Base-by-base conservation (phyloP, 2,888 invertebrate genomes). In the Marronus borbonicus region DNA sequence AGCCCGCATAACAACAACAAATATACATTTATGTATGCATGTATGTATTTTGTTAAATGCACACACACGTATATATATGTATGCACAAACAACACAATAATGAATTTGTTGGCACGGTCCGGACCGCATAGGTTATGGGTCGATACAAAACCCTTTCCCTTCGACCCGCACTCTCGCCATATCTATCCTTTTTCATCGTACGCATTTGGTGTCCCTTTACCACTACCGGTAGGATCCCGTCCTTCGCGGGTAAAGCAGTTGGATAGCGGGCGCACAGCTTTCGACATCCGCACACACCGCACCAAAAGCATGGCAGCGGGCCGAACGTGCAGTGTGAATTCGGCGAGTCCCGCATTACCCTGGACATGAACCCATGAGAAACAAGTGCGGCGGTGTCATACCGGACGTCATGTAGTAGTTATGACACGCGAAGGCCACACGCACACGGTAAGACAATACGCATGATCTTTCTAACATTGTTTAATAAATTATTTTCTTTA, bases 381-480 rank as follows among this genome's bases (percentile, higher is more conserved):
- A 50, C 66, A 62, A 77, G 77, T 70, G 72, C 77, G 55, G 36
- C 66, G 77, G 77, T 70, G 65, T 76, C 65, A 52, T 55, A 49
- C 66, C 66, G 66, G 36, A n/a, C 70, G 77, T 39, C 69, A 77
- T 77, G 76, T 76, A 76, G 66, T 20, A 72, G 77, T 58, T 76
- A 87, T 87, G 87, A 86, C 87, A 75, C 84, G 86, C 78, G 85
- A 87, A 83, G 84, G 86, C 65, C 87, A 86, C 82, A 84, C 87
- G 78, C 86, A 86, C 83, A 87, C 86, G 84, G 87, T 87, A 83
- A 85, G 85, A 36, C 17, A 0, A 72, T 5, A 72, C 72, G 72
- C 72, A 72, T 72, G 72, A 7, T 72, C 31, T 58, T 39, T 55
- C 76, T 55, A 28, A 28, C 58, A 60, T 20, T 76, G 28, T 39